phyloP scores from a whole-genome alignment of 1,140 invertebrate genomes.

The Battus philenor region DNA sequence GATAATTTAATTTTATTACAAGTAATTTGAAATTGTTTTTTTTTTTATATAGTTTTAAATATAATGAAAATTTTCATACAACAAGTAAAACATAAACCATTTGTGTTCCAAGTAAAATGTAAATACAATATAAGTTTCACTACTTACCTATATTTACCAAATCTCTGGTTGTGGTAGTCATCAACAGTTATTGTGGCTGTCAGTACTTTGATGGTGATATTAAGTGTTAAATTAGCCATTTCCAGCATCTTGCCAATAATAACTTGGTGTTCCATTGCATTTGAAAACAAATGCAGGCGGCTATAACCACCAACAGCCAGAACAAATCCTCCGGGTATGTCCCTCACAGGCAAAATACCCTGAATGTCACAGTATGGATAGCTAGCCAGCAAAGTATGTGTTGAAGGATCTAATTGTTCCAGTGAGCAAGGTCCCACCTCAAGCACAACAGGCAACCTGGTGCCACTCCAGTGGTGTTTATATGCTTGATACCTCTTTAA shows the following conservation, averaged over 20 bases:
- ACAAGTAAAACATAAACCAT: too few relatives aligned
- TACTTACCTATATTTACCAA: slow-evolving; percentile 92
- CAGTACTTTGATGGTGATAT: slow-evolving; percentile 88
- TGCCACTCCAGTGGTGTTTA: slow-evolving; percentile 97
- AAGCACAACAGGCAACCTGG: slow-evolving; percentile 88
- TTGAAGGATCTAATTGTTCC: slow-evolving; percentile 92
- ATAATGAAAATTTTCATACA: too few relatives aligned
- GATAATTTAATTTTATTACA: too few relatives aligned
- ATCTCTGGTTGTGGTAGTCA: slow-evolving; percentile 88
- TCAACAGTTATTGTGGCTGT: slow-evolving; percentile 89
- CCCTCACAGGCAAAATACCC: slow-evolving; percentile 78
- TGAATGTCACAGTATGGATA: slow-evolving; percentile 91
- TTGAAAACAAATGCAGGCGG: slow-evolving; percentile 91
- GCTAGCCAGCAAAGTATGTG: slow-evolving; percentile 86
- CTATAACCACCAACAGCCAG: slow-evolving; percentile 92
- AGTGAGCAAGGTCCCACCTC: slow-evolving; percentile 93
- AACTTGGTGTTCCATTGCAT: slow-evolving; percentile 86
- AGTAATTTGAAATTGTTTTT: too few relatives aligned
- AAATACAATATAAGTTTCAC: neutral
- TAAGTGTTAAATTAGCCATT: slow-evolving; percentile 86
- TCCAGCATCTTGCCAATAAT: slow-evolving; percentile 92
- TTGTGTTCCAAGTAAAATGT: neutral
- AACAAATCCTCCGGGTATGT: slow-evolving; percentile 89
- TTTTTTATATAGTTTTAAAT: too few relatives aligned
- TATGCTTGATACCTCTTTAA: slow-evolving; percentile 91